Evolutionary conservation across 2,888 invertebrate genomes (phyloP), one percentile per base, ranked within the genome.

Genomic region (Lasioglossum oenotherae): DNA sequence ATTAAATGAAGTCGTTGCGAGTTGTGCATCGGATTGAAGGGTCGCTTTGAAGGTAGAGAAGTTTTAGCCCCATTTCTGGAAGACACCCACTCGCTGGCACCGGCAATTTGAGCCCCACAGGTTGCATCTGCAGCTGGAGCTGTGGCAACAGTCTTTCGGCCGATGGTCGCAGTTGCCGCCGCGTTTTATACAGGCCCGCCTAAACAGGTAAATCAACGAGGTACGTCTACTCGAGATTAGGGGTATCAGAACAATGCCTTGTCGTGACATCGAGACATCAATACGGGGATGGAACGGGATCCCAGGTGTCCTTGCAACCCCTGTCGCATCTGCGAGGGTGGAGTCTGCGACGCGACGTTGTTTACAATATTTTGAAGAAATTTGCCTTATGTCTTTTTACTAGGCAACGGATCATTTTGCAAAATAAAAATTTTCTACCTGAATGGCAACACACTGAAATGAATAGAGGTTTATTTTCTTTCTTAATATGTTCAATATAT

Each of bases 21-120:
- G 35, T 67, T 19, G 60, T 75, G 60, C 72, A 38, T 78, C 27
- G n/a, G 49, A 8, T 41, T 23, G 31, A 41, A n/a, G 8, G 35
- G 53, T 67, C 76, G 67, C 12, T 46, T 53, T 72, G 19, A 14
- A 74, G 27, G 53, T 53, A 71, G 27, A 16, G 67, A 23, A 1
- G 95, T 94, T 92, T 96, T 96, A 97, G 95, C 97, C 97, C 97
- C 98, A 98, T 96, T 98, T 98, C 95, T 98, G 98, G 96, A 98
- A 98, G 94, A 98, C 97, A 86, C 98, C 98, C 97, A 97, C 97
- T 92, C 98, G 97, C 95, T 98, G 98, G 95, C 98, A 98, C 93
- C 97, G 97, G 95, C 98, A 98, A 96, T 98, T 98, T 94, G 97
- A 97, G 85, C 98, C 98, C 98, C 98, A 98, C 78, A 98, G 96